Base-by-base conservation (phyloP, 2,888 invertebrate species). In the Panopea generosa region DNA sequence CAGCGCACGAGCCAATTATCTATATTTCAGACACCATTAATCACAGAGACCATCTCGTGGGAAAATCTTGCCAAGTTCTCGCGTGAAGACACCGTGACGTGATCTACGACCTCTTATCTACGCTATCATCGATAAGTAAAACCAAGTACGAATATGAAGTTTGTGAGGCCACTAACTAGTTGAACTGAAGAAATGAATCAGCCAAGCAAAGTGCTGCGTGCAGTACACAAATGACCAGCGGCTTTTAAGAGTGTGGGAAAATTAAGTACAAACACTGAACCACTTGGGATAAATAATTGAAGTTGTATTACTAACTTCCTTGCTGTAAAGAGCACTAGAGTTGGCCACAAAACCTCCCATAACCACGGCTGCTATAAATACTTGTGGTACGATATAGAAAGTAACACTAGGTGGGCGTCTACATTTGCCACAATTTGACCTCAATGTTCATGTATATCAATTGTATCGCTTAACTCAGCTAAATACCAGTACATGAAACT, bases 61-160 rank as follows among this genome's bases (percentile, higher is more conserved):
- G 77, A 77, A 77, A 77, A 77, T 77, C 69, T 67, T 45, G 20
- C 63, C 2, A 22, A 55, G 59, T 67, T 68, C 71, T 57, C 63
- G 55, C 50, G 62, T 33, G 68, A 72, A 77, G 77, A 77, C 71
- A 71, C 77, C 67, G 59, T 71, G 77, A 68, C 71, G 71, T 71
- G 77, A 72, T 50, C 71, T 63, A 4, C 70, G 67, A 62, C 67
- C 62, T 50, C 68, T 68, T 71, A 77, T 77, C 77, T 4, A 20
- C 33, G 45, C 3, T 20, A 59, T 59, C 57, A 18, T 22, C n/a
- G 40, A 59, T 38, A 62, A 56, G 26, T 61, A 45, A 60, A 62
- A 62, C 20, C 55, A 47, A 49, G 38, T 40, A 40, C 52, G 50
- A 11, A 33, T 33, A 20, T 45, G 45, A 4, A 45, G 40, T 40